Percentiles rank a stretch among this genome's conserved stretches.
Conservation (phyloP, 2,888 invertebrate species). For the Sussaba pulchella region DNA sequence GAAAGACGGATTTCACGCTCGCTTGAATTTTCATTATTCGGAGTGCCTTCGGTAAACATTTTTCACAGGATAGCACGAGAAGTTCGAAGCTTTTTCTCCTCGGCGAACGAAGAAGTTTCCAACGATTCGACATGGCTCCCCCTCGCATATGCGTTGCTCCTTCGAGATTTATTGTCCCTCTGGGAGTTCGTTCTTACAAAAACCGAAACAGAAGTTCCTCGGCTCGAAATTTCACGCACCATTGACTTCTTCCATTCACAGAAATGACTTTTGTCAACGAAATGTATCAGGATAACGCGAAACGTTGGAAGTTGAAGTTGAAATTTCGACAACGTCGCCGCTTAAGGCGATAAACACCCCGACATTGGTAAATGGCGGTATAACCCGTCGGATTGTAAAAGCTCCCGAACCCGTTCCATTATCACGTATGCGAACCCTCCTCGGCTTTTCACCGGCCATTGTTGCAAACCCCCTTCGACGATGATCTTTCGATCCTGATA, state of each 20-base stretch:
- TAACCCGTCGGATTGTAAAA: too few species aligned
- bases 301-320: constrained; percentile 23
- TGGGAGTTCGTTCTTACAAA: too few species aligned
- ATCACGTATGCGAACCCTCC: too few species aligned
- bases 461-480: neutral
- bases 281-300: constrained; percentile 59
- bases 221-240: constrained; percentile 62
- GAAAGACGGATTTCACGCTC: constrained; percentile 59
- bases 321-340: neutral
- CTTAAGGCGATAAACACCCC: too few species aligned
- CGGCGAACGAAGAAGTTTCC: neutral
- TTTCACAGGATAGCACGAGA: constrained; percentile 51
- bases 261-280: constrained; percentile 75
- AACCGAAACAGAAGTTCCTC: neutral
- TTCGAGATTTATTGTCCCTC: too few species aligned
- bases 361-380: too few species aligned
- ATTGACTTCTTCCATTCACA: constrained; percentile 68
- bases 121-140: too few species aligned
- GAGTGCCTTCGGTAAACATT: constrained; percentile 61
- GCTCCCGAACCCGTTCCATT: too few species aligned
- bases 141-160: too few species aligned
- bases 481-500: constrained; percentile 57
- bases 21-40: constrained; percentile 55
- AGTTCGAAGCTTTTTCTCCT: constrained; percentile 38
- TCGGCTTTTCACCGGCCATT: too few species aligned